Base-by-base conservation (phyloP, 2,113 vertebrate genomes). In the Diphyllodes magnificus region DNA sequence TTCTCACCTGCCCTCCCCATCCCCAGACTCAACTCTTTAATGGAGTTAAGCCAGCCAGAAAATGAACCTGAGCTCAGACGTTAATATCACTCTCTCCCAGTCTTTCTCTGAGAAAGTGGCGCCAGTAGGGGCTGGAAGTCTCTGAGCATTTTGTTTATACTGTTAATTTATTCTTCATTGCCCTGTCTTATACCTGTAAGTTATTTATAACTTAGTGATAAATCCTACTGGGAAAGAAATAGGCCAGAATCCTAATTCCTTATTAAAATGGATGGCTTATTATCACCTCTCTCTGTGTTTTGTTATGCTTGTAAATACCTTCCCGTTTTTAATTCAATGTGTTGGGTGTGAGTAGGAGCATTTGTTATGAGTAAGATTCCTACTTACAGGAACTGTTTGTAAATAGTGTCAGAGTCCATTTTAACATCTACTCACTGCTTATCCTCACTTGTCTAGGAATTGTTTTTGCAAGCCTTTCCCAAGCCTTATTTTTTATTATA, bases 221-320 rank as follows among this genome's bases (percentile, higher is more conserved):
- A 88, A 78, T 47, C 68, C 79, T 81, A 5, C 56, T 31, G 64
- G 56, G 93, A 77, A 86, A 92, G 63, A 95, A 96, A 95, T 92
- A 94, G 95, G 88, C 93, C 94, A 93, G 92, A 94, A 93, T 93
- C 84, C 76, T 83, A 96, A 90, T 78, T 92, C 56, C 50, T 88
- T 90, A 66, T 88, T 88, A 94, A 92, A 92, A 90, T 68, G 85
- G 79, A 78, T 81, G 40, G 37, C 27, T 95, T 90, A 86, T 91
- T 66, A 93, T 71, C 71, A 90, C 72, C 75, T 64, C 27, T 69
- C 44, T 50, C 33, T 60, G 14, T 16, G 31, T 65, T 87, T 65
- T 69, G 33, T 37, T 86, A 72, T 14, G 56, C 33, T 93, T 81
- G 37, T 42, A 85, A 86, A 72, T 53, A 70, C 39, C 49, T 81